Base-by-base conservation (phyloP, 2,888 invertebrate species). In the Disparrhopalites patrizii region DNA sequence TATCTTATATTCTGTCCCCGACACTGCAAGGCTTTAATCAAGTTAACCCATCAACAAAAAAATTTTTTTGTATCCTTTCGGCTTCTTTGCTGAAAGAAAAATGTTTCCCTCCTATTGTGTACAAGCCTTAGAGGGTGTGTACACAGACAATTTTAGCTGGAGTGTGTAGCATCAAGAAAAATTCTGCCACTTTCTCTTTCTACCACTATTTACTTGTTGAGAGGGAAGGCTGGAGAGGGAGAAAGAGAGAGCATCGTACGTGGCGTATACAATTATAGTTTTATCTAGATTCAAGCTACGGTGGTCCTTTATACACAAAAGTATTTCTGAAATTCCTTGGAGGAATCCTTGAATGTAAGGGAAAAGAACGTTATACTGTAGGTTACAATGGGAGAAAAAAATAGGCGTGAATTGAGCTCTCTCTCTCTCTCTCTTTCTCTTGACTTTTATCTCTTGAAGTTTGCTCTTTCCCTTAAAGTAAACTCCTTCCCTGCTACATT, bases 381-480 rank as follows among this genome's bases (percentile, higher is more conserved):
- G n/a, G n/a, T n/a, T n/a, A n/a, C n/a, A n/a, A n/a, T n/a, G n/a
- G n/a, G n/a, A n/a, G n/a, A n/a, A n/a, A n/a, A n/a, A n/a, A 25
- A 47, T 23, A 47, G 47, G 47, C 47, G 47, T 47, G 47, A 47
- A 47, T 20, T 47, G 47, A 47, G 47, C 47, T 47, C 47, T 47
- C 23, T 23, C 47, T 47, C 15, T 47, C 20, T 47, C 47, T 47
- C 47, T 20, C 20, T 47, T 47, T 23, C 47, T 4, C 23, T 47
- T 47, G 47, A 47, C 47, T 47, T 47, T 47, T 8, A 7, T 23
- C 13, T 23, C 13, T n/a, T n/a, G n/a, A n/a, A n/a, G n/a, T n/a
- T 10, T 36, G 3, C 47, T 23, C 47, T 47, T 23, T 20, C 47
- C 20, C 7, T 43, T n/a, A n/a, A n/a, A n/a, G n/a, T n/a, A n/a